A percentile compares a stretch with the other conserved stretches of the same genome.
phyloP scores from a whole-genome alignment of 92 coral and sea anemone genomes.

The Palythoa grandis region DNA sequence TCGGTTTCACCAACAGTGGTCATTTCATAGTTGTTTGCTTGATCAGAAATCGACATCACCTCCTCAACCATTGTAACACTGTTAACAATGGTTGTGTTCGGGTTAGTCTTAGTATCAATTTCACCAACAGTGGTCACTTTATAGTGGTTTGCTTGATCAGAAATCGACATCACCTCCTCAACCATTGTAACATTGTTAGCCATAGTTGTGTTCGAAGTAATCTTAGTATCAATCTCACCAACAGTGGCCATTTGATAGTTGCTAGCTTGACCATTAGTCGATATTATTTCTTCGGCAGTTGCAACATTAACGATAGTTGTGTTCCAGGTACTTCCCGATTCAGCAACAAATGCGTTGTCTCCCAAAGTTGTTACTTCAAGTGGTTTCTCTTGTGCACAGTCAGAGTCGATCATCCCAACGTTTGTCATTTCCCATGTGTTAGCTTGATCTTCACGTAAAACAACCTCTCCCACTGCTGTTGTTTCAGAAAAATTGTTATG shows the following conservation, averaged over 20 bases:
- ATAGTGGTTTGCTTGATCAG: background rate
- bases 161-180: background rate
- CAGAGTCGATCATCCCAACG: background rate
- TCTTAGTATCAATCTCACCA: background rate
- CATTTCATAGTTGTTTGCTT: too few relatives aligned
- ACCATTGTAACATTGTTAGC: background rate
- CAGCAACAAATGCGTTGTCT: background rate
- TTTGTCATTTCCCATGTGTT: background rate
- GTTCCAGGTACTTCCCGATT: background rate
- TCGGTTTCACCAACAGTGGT: too few relatives aligned
- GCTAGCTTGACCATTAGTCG: background rate
- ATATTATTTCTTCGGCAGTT: background rate
- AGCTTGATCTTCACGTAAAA: background rate
- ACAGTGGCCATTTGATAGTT: background rate
- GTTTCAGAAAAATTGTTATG: background rate
- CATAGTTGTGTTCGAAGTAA: too few relatives aligned
- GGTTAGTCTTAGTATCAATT: background rate
- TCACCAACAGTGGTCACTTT: background rate
- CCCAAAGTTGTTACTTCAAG: background rate
- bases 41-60: too few relatives aligned
- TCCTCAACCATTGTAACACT: background rate
- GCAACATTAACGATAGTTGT: background rate
- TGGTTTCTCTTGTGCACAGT: background rate
- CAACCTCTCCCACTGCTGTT: background rate
- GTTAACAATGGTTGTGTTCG: background rate